Evolutionary conservation across 2,113 vertebrate genomes (phyloP), one percentile per base, ranked within the genome.

Genomic region (Cathartes aura): DNA sequence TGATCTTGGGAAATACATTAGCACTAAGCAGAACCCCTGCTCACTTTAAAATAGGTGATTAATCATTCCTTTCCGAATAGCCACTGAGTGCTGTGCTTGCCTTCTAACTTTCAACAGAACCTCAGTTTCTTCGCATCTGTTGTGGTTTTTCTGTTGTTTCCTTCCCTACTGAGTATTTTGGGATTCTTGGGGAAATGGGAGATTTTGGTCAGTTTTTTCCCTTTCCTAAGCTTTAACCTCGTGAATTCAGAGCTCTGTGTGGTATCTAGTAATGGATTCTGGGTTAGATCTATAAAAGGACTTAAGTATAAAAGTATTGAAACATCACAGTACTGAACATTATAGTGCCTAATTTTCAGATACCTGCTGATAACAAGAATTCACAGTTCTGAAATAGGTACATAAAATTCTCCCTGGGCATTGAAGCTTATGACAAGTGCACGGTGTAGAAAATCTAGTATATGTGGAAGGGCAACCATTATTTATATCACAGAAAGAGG

Each of bases 1-100:
- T 91, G 64, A 85, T 97, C 27, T 74, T 91, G 93, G 92, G 81
- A 97, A 95, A 90, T 21, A 84, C 4, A 64, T 48, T 76, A 68
- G 16, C 76, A 64, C 59, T 81, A 82, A 93, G 82, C 22, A 89
- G 20, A 70, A 58, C 7, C 83, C 55, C 45, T 81, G 40, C 74
- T 70, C 56, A 45, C 45, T 95, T 90, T 68, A 70, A 68, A 73
- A 67, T 47, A 58, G 38, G 87, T 60, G 34, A 93, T 97, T 85
- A 74, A 90, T 79, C 38, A 40, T 52, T 84, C 23, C 52, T 81
- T 71, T 72, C 47, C 75, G 71, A 92, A 70, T 56, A 92, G 23
- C 29, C 29, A 53, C 1, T 68, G 48, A 90, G 18, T n/a, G 36
- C n/a, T 52, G 14, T 71, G n/a, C 18, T 52, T 79, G 36, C 52